These are phyloP conservation scores for Clavelina lepadiformis DNA, from an alignment of 23 tunicate species.

Conservation along the genomic window DNA sequence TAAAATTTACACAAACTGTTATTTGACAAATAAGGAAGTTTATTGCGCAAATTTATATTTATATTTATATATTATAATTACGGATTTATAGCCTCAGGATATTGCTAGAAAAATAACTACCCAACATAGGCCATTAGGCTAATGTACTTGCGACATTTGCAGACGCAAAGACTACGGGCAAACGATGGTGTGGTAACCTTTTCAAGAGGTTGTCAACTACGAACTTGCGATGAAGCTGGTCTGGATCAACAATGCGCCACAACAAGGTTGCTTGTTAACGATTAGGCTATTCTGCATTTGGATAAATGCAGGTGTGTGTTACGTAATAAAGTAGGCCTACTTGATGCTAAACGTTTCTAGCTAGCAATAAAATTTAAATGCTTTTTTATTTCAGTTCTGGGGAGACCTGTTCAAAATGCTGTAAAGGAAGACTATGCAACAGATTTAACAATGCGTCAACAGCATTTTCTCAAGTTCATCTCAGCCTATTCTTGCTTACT, in stretches of 20 bases:
- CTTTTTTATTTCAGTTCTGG: slow-evolving; percentile 6
- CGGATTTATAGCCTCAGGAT: too few relatives aligned
- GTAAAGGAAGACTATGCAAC: slow-evolving; percentile 32
- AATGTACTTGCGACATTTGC: not conserved
- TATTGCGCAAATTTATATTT: too few relatives aligned
- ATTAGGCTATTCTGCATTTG: too few relatives aligned
- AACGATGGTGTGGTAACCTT: slow-evolving; percentile 2
- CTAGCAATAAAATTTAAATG: not conserved
- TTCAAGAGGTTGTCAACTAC: slow-evolving; percentile 66
- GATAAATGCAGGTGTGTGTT: too few relatives aligned
- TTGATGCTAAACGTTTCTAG: too few relatives aligned
- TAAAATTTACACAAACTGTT: too few relatives aligned
- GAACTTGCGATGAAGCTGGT: slow-evolving; percentile 28
- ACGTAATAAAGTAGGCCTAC: too few relatives aligned
- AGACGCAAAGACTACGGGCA: slow-evolving; percentile 32
- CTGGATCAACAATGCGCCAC: slow-evolving; percentile 36
- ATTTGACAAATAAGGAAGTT: too few relatives aligned
- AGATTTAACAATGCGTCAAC: slow-evolving; percentile 7
- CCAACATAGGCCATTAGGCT: not conserved
- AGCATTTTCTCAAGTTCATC: too few relatives aligned
- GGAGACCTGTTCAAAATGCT: slow-evolving; percentile 29
- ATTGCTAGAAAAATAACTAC: too few relatives aligned
- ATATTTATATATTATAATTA: too few relatives aligned
- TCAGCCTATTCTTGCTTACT: too few relatives aligned
- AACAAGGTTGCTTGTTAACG: not conserved